phyloP scores from a whole-genome alignment of 2,797 vertebrate species.

The Semaprochilodus insignis region DNA sequence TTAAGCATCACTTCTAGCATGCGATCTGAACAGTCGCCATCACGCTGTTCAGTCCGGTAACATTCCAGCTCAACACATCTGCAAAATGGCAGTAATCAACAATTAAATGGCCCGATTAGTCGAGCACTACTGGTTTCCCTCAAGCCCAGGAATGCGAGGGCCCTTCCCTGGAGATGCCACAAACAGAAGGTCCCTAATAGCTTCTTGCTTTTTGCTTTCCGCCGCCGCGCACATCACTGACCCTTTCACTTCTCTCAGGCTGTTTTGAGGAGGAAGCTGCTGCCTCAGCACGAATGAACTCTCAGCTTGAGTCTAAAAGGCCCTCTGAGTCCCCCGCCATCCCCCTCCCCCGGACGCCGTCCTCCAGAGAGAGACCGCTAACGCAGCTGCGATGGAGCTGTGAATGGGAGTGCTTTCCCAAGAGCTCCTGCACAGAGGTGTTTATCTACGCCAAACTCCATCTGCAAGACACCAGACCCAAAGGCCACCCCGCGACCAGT shows the following conservation, averaged over 20 bases:
- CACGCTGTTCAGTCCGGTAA: neutral
- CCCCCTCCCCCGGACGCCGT: neutral
- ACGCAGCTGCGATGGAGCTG: conserved; percentile 44
- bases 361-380: conserved; percentile 11
- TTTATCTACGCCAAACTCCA: conserved; percentile 36
- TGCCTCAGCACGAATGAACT: conserved; percentile 32
- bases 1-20: neutral
- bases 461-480: conserved; percentile 19
- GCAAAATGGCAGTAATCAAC: conserved; percentile 41
- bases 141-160: conserved; percentile 19
- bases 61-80: conserved; percentile 12
- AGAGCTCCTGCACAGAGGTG: conserved; percentile 33
- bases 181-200: conserved; percentile 24
- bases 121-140: conserved; percentile 19
- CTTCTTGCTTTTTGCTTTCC: conserved; percentile 1
- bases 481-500: neutral
- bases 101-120: conserved; percentile 33
- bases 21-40: neutral
- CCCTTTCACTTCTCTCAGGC: neutral
- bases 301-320: conserved; percentile 30
- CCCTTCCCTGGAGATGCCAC: conserved; percentile 11
- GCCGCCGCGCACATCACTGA: neutral
- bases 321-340: conserved; percentile 32
- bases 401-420: conserved; percentile 32
- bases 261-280: conserved; percentile 37